Evolutionary conservation across 1,140 invertebrate genomes (phyloP).

Genomic region (Hestina assimilis): DNA sequence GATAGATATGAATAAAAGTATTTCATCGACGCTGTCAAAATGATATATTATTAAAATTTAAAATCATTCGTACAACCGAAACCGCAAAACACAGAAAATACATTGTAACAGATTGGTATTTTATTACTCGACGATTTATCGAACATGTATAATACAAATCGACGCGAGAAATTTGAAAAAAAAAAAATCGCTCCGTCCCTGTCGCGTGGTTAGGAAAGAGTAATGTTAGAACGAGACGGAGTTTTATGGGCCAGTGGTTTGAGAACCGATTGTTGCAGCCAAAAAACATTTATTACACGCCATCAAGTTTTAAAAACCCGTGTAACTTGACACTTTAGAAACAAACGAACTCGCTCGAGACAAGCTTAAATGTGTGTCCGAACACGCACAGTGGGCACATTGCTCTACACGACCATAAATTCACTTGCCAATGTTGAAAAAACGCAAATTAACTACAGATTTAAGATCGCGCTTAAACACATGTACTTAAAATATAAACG

Average conservation of each 20-base stretch:
- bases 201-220: background rate
- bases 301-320: slow-evolving; percentile 69
- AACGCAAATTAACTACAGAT: background rate
- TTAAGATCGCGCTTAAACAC: background rate
- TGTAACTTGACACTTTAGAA: slow-evolving; percentile 65
- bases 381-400: slow-evolving; percentile 27
- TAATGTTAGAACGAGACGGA: slow-evolving; percentile 13
- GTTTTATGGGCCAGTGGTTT: slow-evolving; percentile 45
- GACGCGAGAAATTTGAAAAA: slow-evolving; percentile 7
- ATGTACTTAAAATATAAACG: background rate
- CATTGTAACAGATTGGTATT: slow-evolving; percentile 27
- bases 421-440: slow-evolving; percentile 14
- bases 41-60: slow-evolving; percentile 4
- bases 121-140: slow-evolving; percentile 29
- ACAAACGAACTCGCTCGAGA: slow-evolving; percentile 47
- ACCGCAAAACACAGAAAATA: slow-evolving; percentile 26
- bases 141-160: slow-evolving; percentile 24
- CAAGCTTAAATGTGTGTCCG: slow-evolving; percentile 40
- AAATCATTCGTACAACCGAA: slow-evolving; percentile 8
- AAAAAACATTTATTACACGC: slow-evolving; percentile 73
- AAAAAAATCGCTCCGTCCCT: slow-evolving; percentile 4
- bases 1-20: background rate
- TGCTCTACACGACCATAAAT: slow-evolving; percentile 31
- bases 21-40: background rate
- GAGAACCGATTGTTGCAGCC: slow-evolving; percentile 57